Percentiles rank a stretch among this genome's conserved stretches.
Evolutionary conservation across 2,113 vertebrate genomes (phyloP).

Genomic region (Notothenia rossii): DNA sequence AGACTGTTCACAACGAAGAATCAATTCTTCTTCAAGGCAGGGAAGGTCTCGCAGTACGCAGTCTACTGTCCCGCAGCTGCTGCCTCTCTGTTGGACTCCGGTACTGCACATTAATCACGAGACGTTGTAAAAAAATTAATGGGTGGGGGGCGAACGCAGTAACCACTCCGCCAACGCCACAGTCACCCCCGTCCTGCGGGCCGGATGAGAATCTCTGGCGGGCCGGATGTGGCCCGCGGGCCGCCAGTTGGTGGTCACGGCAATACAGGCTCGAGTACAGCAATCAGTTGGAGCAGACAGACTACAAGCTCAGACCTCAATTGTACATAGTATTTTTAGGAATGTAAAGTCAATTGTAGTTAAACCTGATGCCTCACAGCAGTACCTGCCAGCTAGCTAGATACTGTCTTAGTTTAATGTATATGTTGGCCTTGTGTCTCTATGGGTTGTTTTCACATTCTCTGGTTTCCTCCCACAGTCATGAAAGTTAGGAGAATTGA

Average conservation of each 20-base stretch:
- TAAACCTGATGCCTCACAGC: neutral
- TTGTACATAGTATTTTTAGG: neutral
- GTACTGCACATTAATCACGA: no score
- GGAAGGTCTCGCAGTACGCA: no score
- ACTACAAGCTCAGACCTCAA: conserved; percentile 3
- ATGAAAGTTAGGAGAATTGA: neutral
- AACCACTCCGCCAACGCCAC: no score
- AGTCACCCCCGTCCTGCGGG: no score
- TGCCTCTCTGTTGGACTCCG: no score
- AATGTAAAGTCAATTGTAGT: conserved; percentile 3
- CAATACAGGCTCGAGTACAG: conserved; percentile 23
- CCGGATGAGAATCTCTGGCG: no score
- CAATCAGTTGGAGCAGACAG: conserved; percentile 25
- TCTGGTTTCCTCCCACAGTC: neutral
- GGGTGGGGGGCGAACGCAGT: no score
- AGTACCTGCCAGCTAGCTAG: neutral
- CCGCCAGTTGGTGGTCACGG: neutral
- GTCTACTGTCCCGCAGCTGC: no score
- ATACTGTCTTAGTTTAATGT: neutral
- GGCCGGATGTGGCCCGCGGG: no score
- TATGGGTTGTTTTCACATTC: neutral
- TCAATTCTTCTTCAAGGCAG: no score
- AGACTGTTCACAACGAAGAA: no score
- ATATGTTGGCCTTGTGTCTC: neutral
- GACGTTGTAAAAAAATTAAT: no score